A percentile compares a stretch with the other conserved stretches of the same genome.
phyloP scores from a whole-genome alignment of 2,797 vertebrate genomes.

The Hybognathus amarus region DNA sequence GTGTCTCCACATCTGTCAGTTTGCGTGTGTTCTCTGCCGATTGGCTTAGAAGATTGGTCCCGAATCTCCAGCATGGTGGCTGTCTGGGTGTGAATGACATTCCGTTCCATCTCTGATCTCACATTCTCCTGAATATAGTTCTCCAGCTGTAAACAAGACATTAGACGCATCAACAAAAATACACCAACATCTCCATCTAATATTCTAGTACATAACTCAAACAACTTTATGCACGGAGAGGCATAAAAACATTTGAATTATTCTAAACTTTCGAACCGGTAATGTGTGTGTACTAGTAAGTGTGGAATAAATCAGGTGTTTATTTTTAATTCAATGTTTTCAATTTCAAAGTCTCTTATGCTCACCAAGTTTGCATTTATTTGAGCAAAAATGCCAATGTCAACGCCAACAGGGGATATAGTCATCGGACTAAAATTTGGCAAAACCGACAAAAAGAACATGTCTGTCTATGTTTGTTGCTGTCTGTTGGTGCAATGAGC shows the following conservation, averaged over 20 bases:
- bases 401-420: background rate
- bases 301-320: background rate
- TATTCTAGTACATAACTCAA: background rate
- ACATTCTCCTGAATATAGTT: conserved; percentile 81
- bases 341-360: background rate
- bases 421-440: background rate
- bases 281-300: background rate
- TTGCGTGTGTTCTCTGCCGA: conserved; percentile 83
- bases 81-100: conserved; percentile 77
- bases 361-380: background rate
- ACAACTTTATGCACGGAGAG: background rate
- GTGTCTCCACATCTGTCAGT: conserved; percentile 80
- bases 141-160: conserved; percentile 75
- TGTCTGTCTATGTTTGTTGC: background rate
- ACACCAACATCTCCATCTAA: conserved; percentile 26
- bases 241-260: background rate
- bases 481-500: background rate
- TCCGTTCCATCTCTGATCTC: conserved; percentile 74
- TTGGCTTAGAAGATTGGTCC: conserved; percentile 81
- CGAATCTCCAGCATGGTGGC: conserved; percentile 81
- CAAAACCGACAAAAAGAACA: background rate
- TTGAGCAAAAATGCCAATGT: background rate
- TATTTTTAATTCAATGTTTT: too few species aligned
- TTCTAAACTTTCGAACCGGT: background rate
- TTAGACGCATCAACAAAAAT: conserved; percentile 34